Evolutionary conservation across 2,888 invertebrate genomes (phyloP), one percentile per base, ranked within the genome.

Genomic region (Argyresthia albistria): DNA sequence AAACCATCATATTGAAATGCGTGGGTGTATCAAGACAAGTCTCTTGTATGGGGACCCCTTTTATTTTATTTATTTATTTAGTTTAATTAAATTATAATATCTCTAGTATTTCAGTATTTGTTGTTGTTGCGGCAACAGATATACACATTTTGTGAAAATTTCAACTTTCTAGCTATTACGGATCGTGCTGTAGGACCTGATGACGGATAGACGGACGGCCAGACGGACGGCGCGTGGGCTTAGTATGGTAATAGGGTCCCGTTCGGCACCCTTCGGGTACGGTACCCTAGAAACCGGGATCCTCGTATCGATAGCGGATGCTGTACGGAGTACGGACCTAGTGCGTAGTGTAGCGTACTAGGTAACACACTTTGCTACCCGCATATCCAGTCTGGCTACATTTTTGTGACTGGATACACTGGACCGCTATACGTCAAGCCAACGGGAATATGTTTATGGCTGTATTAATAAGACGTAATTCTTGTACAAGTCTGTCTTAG

Each of bases 331-430:
- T n/a, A n/a, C 25, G 25, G 25, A 25, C 25, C 25, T 8, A 39
- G 39, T 39, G 39, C n/a, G 39, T 39, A 39, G 39, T 9, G 9
- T 11, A 39, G 39, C 8, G 39, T 39, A 25, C 25, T 25, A 25
- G 25, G 39, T 39, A 39, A 39, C 39, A 39, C 39, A 39, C 39
- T 39, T 39, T 8, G 9, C 25, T 51, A 70, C 63, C 62, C 50
- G 70, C 57, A 59, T 55, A 64, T 70, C 77, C 68, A 72, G 79
- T 74, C 66, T 16, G 60, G 67, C 66, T 60, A 67, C 73, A 72
- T 76, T 76, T 3, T 66, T 70, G 63, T 66, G 67, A 69, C 65
- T 61, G 70, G 71, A 68, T 63, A 61, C 57, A 53, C 57, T 56
- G 57, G 58, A 56, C 65, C 65, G 67, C 69, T 70, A 68, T 50